These are phyloP conservation scores for Bradypus variegatus DNA, from an alignment of 2,797 vertebrate species.

Conservation along the genomic window DNA sequence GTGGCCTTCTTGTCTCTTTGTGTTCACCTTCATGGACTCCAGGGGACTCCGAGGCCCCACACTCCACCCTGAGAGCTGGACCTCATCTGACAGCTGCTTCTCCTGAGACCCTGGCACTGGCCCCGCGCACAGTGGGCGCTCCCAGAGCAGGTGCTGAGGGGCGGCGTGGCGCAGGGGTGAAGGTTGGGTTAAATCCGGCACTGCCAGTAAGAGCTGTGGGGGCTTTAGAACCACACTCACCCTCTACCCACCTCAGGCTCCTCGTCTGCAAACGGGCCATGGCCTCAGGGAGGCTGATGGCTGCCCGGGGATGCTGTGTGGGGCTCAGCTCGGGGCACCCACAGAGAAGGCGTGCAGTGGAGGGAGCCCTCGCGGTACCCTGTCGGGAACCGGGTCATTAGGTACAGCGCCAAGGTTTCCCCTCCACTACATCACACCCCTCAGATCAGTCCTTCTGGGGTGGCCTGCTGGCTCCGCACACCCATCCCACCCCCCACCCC, in stretches of 20 bases:
- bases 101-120: not conserved
- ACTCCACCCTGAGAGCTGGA: not conserved
- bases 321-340: too few relatives aligned
- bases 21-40: not conserved
- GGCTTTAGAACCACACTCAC: not conserved
- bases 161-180: too few relatives aligned
- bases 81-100: not conserved
- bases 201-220: too few relatives aligned
- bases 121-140: not conserved
- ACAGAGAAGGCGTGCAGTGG: too few relatives aligned
- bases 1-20: too few relatives aligned
- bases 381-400: too few relatives aligned
- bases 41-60: rapidly evolving
- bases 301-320: too few relatives aligned
- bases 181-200: not conserved
- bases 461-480: too few relatives aligned
- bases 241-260: not conserved
- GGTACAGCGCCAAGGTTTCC: too few relatives aligned
- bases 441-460: too few relatives aligned
- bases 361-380: too few relatives aligned
- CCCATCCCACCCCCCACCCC: not conserved
- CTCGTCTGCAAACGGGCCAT: not conserved
- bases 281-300: not conserved
- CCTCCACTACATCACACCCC: too few relatives aligned
- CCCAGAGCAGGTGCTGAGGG: rapidly evolving